Conservation (phyloP, 2,113 vertebrate species). For the Oncorhynchus gorbuscha region DNA sequence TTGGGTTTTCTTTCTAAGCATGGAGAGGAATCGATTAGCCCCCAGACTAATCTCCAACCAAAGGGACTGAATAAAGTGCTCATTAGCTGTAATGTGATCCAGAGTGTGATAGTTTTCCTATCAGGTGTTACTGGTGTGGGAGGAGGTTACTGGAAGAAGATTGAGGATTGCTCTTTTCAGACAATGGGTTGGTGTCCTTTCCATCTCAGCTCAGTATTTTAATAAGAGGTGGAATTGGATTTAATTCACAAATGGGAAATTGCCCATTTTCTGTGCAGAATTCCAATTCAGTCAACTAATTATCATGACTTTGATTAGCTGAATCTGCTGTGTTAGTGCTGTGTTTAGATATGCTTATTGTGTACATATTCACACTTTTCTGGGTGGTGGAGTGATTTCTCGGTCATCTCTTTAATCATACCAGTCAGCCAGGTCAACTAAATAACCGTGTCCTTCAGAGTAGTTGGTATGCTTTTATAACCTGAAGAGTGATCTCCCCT, state of each 20-base stretch:
- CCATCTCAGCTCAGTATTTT: no score
- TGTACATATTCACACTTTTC: neutral
- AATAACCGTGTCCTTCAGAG: neutral
- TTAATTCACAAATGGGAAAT: no score
- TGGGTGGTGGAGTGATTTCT: neutral
- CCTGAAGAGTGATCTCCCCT: neutral
- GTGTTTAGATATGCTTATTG: neutral
- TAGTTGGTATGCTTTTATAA: neutral
- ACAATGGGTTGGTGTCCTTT: no score
- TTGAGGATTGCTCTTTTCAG: no score
- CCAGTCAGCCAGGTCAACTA: neutral
- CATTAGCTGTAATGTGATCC: slow-evolving; percentile 41
- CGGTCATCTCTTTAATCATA: neutral
- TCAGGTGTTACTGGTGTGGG: neutral
- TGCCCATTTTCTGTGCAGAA: no score
- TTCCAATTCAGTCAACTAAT: no score
- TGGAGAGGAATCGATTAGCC: slow-evolving; percentile 33
- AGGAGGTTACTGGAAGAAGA: no score
- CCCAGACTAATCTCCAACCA: slow-evolving; percentile 35
- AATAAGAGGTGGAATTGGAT: no score
- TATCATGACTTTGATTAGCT: no score
- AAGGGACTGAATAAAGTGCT: slow-evolving; percentile 25
- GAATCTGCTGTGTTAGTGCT: no score
- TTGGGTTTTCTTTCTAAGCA: neutral
- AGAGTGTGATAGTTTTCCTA: neutral